Evolutionary conservation across 2,113 vertebrate genomes (phyloP).

Genomic region (Oenanthe melanoleuca): DNA sequence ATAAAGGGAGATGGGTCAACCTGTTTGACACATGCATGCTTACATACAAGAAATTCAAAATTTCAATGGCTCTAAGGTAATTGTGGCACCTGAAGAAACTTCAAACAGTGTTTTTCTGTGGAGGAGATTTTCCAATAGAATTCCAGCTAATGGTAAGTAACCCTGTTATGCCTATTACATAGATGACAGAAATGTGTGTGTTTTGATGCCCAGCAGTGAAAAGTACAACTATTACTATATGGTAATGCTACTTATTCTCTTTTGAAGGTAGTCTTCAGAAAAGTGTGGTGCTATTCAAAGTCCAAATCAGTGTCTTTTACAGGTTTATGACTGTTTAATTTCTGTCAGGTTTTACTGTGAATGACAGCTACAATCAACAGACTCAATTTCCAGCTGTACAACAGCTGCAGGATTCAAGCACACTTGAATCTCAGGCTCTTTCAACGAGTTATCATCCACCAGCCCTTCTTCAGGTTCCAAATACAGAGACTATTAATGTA

Average conservation of each 20-base stretch:
- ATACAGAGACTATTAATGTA: conserved; percentile 73
- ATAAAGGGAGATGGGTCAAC: conserved; percentile 74
- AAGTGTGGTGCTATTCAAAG: not conserved
- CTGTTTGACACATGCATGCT: conserved; percentile 75
- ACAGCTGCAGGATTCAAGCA: conserved; percentile 97
- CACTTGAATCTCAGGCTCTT: conserved; percentile 94
- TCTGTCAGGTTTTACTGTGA: conserved; percentile 86
- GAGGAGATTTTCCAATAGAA: conserved; percentile 72
- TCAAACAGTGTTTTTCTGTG: conserved; percentile 72
- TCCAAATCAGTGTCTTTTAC: not conserved
- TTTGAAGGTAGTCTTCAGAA: not conserved
- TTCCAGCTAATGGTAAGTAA: conserved; percentile 65
- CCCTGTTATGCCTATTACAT: not conserved
- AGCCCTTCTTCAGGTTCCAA: conserved; percentile 84
- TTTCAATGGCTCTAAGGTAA: conserved; percentile 73
- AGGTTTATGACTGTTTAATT: conserved; percentile 26
- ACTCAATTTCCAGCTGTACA: conserved; percentile 89
- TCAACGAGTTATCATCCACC: conserved; percentile 90
- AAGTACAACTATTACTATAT: not conserved
- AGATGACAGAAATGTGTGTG: not conserved
- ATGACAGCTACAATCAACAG: conserved; percentile 88
- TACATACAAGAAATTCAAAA: conserved; percentile 74
- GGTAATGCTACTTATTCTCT: not conserved
- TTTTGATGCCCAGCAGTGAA: not conserved
- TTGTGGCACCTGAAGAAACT: conserved; percentile 65